Evolutionary conservation across 2,797 vertebrate species (phyloP), one percentile per base, ranked within the genome.

Genomic region (Argyrosomus regius): DNA sequence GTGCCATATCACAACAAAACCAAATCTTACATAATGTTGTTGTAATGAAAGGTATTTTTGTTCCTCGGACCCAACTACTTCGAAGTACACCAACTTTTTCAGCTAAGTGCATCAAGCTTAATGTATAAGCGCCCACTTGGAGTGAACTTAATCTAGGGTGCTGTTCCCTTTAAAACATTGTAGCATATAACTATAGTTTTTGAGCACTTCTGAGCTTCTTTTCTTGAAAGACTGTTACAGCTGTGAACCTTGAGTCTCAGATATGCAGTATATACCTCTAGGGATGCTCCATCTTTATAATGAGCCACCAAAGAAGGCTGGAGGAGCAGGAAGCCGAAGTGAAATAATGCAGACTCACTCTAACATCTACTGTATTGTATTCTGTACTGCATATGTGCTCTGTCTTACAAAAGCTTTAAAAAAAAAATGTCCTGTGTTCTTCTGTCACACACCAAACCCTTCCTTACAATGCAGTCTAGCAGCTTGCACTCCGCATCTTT

Each of bases 321-420:
- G 5, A 61, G 18, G n/a, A 65, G 69, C 62, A 18, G 22, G 16
- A 46, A 35, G 48, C 63, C 2, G 5, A 16, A 17, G 28, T 10
- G 62, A 9, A 56, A 65, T 60, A 22, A 56, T 35, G 7, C 53
- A 57, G 57, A 67, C 57, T 58, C 26, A 24, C 43, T 63, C 52
- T 20, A 13, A 58, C 31, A n/a, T 39, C 46, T 8, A 13, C 24
- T 52, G 6, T 26, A 22, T 28, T 16, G 20, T 31, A 41, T 13
- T 5, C 14, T 8, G 41, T 45, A 14, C n/a, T 4, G 35, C 35
- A 9, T 39, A 3, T 39, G 49, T 3, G 2, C 2, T 64, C 7
- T 20, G 28, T 6, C 43, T 48, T 12, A 43, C 1, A 57, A 11
- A 72, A n/a, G 13, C 61, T 67, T 11, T 11, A 53, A 28, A 20